phyloP scores from a whole-genome alignment of 2,113 vertebrate species.

The Mustela lutreola region DNA sequence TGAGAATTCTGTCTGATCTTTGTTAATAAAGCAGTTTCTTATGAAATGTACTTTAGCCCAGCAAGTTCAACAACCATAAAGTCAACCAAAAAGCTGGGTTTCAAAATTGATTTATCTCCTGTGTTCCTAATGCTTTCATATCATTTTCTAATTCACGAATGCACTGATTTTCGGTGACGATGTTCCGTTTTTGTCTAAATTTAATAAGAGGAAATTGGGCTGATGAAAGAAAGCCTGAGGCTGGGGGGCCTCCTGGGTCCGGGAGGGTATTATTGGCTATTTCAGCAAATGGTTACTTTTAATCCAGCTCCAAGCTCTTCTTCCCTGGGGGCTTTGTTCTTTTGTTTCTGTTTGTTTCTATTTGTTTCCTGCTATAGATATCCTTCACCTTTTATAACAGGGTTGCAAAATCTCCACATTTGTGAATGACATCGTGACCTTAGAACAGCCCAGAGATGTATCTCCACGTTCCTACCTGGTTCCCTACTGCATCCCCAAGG shows the following conservation, averaged over 20 bases:
- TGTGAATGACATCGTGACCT: accelerated
- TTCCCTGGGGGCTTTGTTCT: accelerated
- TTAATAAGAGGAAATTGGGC: slow-evolving; percentile 53
- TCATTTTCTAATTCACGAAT: slow-evolving; percentile 36
- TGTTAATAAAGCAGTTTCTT: slow-evolving; percentile 42
- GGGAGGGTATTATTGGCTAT: neutral
- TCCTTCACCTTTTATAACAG: accelerated
- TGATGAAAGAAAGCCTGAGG: neutral
- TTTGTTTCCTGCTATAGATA: neutral
- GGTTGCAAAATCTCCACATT: neutral
- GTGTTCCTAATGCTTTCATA: neutral
- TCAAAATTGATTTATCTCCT: slow-evolving; percentile 25
- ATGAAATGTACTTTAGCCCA: slow-evolving; percentile 44
- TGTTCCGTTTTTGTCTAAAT: neutral
- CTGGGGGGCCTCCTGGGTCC: neutral
- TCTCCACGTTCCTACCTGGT: accelerated
- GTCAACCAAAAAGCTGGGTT: slow-evolving; percentile 48
- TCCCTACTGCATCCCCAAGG: neutral
- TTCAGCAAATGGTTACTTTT: neutral
- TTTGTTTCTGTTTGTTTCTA: neutral
- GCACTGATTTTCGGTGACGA: neutral
- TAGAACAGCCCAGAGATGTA: neutral
- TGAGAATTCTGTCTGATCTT: slow-evolving; percentile 33
- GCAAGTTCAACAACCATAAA: neutral
- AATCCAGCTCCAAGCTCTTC: neutral